These are phyloP conservation scores for Seriola dumerili DNA, from an alignment of 2,113 vertebrate genomes.

Conservation along the genomic window DNA sequence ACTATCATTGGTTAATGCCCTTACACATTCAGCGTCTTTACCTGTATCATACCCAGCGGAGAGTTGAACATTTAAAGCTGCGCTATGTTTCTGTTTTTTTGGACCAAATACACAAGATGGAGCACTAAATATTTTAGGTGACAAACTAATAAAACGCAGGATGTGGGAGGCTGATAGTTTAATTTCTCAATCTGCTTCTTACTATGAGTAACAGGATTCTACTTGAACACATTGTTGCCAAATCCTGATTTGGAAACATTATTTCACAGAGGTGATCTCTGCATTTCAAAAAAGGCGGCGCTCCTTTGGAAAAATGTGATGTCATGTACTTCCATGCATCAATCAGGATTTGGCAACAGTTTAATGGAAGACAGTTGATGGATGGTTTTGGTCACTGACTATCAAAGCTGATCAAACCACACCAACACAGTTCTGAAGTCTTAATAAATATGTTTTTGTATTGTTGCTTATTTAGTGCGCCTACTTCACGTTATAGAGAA, in stretches of 20 bases:
- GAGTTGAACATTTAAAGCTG: background rate
- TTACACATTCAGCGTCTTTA: background rate
- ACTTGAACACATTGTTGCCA: no score
- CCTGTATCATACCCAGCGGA: background rate
- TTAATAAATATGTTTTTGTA: no score
- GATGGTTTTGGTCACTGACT: background rate
- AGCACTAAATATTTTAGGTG: background rate
- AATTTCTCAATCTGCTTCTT: background rate
- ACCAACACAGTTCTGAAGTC: background rate
- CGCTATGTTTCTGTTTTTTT: no score
- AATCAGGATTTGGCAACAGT: background rate
- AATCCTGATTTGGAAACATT: background rate
- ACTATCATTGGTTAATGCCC: background rate
- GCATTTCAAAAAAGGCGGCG: no score
- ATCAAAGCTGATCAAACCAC: background rate
- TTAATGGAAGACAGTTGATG: background rate
- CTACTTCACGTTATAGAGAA: background rate
- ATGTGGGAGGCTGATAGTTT: background rate
- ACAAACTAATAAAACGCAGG: background rate
- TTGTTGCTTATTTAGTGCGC: background rate
- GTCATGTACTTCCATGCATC: background rate
- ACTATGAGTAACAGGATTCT: background rate
- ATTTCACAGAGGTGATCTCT: background rate
- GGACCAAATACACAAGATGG: background rate
- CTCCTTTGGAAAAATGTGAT: no score